Evolutionary conservation across 2,113 vertebrate genomes (phyloP).

Genomic region (Nesogale talazaci): DNA sequence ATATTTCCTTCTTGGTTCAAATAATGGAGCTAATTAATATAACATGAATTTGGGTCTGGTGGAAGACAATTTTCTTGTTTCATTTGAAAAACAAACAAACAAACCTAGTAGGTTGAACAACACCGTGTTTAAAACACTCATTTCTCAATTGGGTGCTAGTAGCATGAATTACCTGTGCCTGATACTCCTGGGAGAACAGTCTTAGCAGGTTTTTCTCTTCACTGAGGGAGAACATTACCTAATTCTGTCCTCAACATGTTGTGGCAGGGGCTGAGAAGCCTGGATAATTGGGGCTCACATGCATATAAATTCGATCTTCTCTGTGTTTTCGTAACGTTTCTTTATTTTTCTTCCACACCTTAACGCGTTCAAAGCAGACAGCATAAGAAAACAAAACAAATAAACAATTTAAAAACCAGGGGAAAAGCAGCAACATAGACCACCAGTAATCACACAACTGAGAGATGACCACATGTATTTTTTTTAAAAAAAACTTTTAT

Average conservation of each 20-base stretch:
- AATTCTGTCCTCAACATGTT: neutral
- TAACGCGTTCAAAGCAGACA: constrained; percentile 11
- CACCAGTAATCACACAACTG: neutral
- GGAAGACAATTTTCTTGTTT: neutral
- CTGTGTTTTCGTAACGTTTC: constrained; percentile 38
- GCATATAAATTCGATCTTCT: constrained; percentile 11
- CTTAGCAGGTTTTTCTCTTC: neutral
- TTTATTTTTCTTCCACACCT: neutral
- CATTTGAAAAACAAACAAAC: neutral
- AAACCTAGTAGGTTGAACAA: neutral
- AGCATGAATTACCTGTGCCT: neutral
- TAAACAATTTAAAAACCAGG: neutral
- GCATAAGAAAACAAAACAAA: neutral
- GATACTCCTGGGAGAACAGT: neutral
- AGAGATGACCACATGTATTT: neutral
- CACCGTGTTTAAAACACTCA: neutral
- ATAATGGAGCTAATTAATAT: constrained; percentile 46
- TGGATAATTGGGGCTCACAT: neutral
- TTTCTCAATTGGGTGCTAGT: neutral
- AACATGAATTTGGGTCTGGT: constrained; percentile 35
- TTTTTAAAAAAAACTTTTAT: neutral
- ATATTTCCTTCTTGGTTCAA: constrained; percentile 53
- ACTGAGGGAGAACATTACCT: neutral
- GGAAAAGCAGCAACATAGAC: neutral
- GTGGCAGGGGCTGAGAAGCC: constrained; percentile 8